These are phyloP conservation scores for Pollimyrus isidori DNA, from an alignment of 2,113 vertebrate species.

Conservation along the genomic window DNA sequence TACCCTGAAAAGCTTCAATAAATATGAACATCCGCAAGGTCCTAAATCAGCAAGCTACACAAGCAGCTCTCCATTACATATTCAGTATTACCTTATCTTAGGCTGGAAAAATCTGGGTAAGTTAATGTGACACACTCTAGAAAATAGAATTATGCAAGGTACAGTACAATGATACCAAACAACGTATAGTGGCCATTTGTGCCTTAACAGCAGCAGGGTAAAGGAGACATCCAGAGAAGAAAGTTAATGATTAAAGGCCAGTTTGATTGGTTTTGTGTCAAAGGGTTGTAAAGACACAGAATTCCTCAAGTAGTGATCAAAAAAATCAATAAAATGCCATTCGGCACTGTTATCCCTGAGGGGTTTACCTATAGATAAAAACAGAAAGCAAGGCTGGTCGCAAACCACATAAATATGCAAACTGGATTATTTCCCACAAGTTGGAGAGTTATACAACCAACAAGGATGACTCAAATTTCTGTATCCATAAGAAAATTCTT, in stretches of 20 bases:
- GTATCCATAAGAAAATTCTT: neutral
- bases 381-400: neutral
- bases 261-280: conserved; percentile 12
- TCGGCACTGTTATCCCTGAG: neutral
- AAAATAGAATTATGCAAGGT: neutral
- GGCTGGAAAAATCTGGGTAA: too few species aligned
- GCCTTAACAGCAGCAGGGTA: neutral
- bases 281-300: neutral
- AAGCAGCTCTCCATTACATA: neutral
- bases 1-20: neutral
- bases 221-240: neutral
- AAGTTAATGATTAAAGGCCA: conserved; percentile 32
- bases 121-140: neutral
- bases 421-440: neutral
- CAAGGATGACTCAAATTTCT: neutral
- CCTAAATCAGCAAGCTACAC: neutral
- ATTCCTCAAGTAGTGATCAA: neutral
- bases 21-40: neutral
- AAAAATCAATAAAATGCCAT: neutral
- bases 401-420: neutral
- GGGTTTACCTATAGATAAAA: neutral
- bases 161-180: neutral
- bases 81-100: neutral
- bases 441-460: neutral
- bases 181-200: neutral